Evolutionary conservation across 2,797 vertebrate genomes (phyloP), one percentile per base, ranked within the genome.

Genomic region (Hypotaenidia philippensis): DNA sequence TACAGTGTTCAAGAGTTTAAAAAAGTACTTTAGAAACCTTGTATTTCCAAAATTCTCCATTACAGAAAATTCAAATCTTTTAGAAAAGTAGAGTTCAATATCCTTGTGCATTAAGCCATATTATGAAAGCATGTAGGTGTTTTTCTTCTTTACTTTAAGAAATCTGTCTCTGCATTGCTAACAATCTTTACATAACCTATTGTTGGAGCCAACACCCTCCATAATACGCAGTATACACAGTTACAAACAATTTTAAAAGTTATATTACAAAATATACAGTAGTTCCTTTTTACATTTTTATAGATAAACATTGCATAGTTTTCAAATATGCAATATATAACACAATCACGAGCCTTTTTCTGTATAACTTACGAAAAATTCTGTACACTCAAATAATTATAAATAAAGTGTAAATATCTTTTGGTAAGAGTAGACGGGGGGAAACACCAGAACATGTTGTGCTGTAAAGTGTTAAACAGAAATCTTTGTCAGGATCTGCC

Each of bases 231-330:
- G 56, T 78, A 78, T 91, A 94, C 68, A 75, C 21, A 56, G 86
- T 91, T 94, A 87, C 88, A 55, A 95, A 92, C 55, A 32, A 64
- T 29, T 85, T 72, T 53, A 90, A 96, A 94, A 97, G 89, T 63
- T 94, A 89, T 79, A 91, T 96, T 91, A 97, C 89, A 97, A 97
- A 97, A 98, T 97, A 95, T 95, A 97, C 96, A 97, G 57, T 71
- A 64, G 82, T 81, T 82, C 17, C 27, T 96, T 93, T 91, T 90
- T 93, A 96, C 93, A 95, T 93, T 95, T 90, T 93, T 92, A 78
- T 89, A 95, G 93, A 93, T 91, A 95, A 97, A 96, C 87, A 80
- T 81, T 82, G 92, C 92, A 90, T 96, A 80, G 64, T 94, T 97
- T 94, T 90, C 92, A 94, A 96, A 93, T 83, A 91, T 23, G 32